Percentiles rank a stretch among this genome's conserved stretches.
These are phyloP conservation scores for Scolopax rusticola DNA, from an alignment of 2,797 vertebrate genomes.

Conservation along the genomic window DNA sequence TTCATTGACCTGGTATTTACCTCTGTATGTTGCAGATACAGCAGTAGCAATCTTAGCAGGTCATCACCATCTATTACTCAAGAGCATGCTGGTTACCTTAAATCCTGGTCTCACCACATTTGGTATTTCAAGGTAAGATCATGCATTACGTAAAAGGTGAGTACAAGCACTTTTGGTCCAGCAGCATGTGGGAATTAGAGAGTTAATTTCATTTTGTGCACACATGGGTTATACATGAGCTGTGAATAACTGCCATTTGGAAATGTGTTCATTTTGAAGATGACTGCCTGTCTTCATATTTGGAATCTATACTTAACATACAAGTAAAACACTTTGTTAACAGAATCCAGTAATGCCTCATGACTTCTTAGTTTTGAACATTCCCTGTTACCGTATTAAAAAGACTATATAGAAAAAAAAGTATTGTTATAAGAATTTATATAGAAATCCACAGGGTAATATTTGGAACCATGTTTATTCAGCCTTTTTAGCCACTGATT, in stretches of 20 bases:
- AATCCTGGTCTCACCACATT: not conserved
- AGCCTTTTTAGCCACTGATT: not conserved
- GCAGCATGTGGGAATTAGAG: not conserved
- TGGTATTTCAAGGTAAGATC: not conserved
- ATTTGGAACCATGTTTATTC: not conserved
- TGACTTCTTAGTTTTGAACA: not conserved
- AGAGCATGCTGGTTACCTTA: not conserved
- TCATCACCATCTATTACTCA: not conserved
- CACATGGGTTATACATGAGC: not conserved
- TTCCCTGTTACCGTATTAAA: not conserved
- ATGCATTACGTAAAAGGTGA: not conserved
- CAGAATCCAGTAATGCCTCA: not conserved
- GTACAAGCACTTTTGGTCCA: not conserved
- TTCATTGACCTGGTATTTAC: not conserved
- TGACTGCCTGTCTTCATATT: not conserved
- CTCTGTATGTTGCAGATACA: not conserved
- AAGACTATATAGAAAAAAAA: not conserved
- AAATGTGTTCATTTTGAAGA: not conserved
- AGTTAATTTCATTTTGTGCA: not conserved
- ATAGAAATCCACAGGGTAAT: not conserved
- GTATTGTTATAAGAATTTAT: not conserved
- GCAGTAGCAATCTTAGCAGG: not conserved
- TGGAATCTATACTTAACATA: not conserved
- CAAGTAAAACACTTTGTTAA: not conserved
- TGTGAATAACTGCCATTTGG: not conserved